Base-by-base conservation (phyloP, 2,797 vertebrate genomes). In the Poeciliopsis turneri region DNA sequence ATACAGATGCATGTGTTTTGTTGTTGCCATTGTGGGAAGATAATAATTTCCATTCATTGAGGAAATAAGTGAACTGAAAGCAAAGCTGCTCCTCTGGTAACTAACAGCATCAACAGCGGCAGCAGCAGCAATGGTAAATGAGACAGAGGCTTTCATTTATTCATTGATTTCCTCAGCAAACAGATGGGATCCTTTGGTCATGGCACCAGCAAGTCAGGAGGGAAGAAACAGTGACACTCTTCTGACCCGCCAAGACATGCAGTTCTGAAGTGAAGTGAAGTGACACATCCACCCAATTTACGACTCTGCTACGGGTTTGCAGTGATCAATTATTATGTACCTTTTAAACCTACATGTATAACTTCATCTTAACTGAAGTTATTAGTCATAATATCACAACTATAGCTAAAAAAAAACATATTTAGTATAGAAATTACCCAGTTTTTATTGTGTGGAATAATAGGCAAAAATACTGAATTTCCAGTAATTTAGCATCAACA, bases 151-250 rank as follows among this genome's bases (percentile, higher is more conserved):
- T 75, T 91, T 92, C 78, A 82, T 90, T 86, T 86, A 89, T 90
- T 90, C 86, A 92, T 88, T 6, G 73, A 88, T 89, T 90, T 84
- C 75, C 77, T 85, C 79, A 2, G 74, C 85, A 83, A 89, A 88
- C 86, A 89, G 80, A 87, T 77, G 74, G 64, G 80, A 83, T 76
- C 0, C 8, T 72, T 71, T 72, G 36, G 43, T 79, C 75, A 84
- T 80, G 82, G 74, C 69, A 3, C 45, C 23, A 20, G 68, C 74
- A 77, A 77, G 75, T 72, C 64, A 80, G 59, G 69, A 2, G 71
- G 15, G 72, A 59, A 70, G 76, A 81, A 82, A 75, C 78, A 72
- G 75, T 79, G 82, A 76, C 71, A 75, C 46, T 53, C 33, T 64
- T 20, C 79, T 78, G 69, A 81, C 85, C 61, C 64, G 23, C 74